Evolutionary conservation across 2,113 vertebrate species (phyloP).

Genomic region (Electrona antarctica): DNA sequence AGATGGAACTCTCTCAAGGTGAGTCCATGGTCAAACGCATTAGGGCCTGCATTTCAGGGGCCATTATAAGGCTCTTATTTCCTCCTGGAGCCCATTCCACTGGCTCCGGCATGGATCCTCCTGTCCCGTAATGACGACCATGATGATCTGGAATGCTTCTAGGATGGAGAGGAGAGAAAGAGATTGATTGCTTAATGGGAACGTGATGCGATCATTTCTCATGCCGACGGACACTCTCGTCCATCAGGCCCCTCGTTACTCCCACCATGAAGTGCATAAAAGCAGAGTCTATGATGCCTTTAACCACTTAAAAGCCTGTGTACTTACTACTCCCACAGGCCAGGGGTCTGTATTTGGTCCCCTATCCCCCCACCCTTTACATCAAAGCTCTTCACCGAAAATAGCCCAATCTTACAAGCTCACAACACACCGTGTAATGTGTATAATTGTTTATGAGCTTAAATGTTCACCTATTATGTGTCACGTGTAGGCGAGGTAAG

Average conservation of each 20-base stretch:
- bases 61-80: conserved; percentile 12
- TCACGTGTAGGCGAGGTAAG: no score
- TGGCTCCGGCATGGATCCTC: not conserved
- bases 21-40: conserved; percentile 10
- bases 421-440: no score
- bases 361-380: no score
- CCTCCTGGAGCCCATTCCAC: not conserved
- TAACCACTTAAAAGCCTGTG: conserved; percentile 21
- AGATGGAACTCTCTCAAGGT: conserved; percentile 6
- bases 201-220: conserved; percentile 15
- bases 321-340: no score
- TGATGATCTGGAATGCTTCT: not conserved
- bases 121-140: not conserved
- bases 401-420: no score
- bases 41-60: conserved; percentile 5
- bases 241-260: conserved; percentile 41
- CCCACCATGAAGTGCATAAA: conserved; percentile 21
- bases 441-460: no score
- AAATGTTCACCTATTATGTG: no score
- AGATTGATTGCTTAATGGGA: not conserved
- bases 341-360: no score
- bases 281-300: conserved; percentile 31
- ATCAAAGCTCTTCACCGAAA: no score
- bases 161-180: not conserved
- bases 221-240: not conserved